phyloP scores from a whole-genome alignment of 2,888 invertebrate genomes.

The Lithosia quadra region DNA sequence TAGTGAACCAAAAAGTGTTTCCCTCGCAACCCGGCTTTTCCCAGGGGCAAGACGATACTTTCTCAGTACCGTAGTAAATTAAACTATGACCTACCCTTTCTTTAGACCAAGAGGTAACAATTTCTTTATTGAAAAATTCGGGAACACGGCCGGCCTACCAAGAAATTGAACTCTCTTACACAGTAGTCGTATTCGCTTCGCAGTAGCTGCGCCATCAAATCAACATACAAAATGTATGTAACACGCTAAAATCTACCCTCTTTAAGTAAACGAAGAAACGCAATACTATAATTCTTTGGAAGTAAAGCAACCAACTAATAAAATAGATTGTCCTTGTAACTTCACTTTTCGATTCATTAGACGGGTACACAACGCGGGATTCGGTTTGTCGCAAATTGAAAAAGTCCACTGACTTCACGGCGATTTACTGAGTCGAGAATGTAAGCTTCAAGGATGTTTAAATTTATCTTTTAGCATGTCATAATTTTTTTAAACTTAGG shows the following conservation, averaged over 20 bases:
- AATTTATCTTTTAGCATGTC: background rate
- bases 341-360: conserved; percentile 21
- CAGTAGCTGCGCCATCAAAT: too few species aligned
- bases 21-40: too few species aligned
- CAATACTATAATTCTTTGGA: conserved; percentile 9
- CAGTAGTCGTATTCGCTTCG: too few species aligned
- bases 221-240: background rate
- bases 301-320: conserved; percentile 17
- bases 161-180: too few species aligned
- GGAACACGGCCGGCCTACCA: background rate
- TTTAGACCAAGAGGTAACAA: background rate
- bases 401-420: conserved; percentile 11
- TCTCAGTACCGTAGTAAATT: too few species aligned
- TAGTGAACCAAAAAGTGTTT: too few species aligned
- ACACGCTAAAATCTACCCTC: background rate
- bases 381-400: conserved; percentile 16
- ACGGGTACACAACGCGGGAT: conserved; percentile 6
- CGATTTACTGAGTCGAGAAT: conserved; percentile 2
- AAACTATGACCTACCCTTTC: too few species aligned
- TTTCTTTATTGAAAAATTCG: background rate
- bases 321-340: conserved; percentile 21
- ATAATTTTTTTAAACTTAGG: background rate
- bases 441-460: conserved; percentile 11
- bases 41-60: too few species aligned
- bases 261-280: background rate